Conservation (phyloP, 2,888 invertebrate genomes). For the Gastrophysa polygoni region DNA sequence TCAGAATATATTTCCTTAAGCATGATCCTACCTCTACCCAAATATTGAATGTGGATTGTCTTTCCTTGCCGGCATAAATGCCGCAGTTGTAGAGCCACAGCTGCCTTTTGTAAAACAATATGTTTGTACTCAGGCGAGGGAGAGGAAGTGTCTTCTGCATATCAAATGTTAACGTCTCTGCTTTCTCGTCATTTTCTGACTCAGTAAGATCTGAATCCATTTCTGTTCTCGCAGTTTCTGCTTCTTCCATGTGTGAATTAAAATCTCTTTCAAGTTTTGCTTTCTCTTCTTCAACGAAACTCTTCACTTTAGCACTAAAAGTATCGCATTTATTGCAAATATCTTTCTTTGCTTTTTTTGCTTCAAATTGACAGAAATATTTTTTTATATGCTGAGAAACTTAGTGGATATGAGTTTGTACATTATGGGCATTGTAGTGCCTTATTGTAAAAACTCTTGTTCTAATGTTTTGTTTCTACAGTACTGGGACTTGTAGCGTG, state of each 20-base stretch:
- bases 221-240: constrained; percentile 26
- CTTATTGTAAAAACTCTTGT: constrained; percentile 6
- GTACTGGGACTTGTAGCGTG: constrained; percentile 1
- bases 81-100: constrained; percentile 42
- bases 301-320: neutral
- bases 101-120: constrained; percentile 44
- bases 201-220: constrained; percentile 7
- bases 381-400: constrained; percentile 14
- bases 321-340: constrained; percentile 16
- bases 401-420: neutral
- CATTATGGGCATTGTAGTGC: neutral
- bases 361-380: neutral
- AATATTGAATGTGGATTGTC: constrained; percentile 18
- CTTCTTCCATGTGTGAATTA: constrained; percentile 12
- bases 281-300: neutral
- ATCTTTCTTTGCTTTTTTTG: constrained; percentile 12
- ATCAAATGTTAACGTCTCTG: constrained; percentile 59
- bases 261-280: no score
- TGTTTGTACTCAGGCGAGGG: constrained; percentile 23
- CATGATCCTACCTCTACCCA: constrained; percentile 36
- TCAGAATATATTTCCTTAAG: neutral
- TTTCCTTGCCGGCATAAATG: constrained; percentile 34
- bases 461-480: constrained; percentile 4
- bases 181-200: neutral
- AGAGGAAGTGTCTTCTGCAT: constrained; percentile 21